Evolutionary conservation across 2,888 invertebrate species (phyloP).

Genomic region (Folsomia candida): DNA sequence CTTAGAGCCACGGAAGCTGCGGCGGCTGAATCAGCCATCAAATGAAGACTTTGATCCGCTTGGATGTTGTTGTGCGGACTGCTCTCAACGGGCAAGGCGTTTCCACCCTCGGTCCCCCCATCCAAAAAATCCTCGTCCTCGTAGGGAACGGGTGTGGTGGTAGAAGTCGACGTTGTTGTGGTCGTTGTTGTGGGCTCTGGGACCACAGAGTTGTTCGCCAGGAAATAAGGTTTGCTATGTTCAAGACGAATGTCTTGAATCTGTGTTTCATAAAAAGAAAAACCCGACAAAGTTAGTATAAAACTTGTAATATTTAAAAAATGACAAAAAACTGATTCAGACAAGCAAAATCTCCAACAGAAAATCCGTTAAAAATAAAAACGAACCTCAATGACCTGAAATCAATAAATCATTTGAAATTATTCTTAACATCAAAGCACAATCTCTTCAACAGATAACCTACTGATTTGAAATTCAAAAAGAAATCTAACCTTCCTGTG

Average conservation of each 20-base stretch:
- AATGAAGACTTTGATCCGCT: slow-evolving; percentile 27
- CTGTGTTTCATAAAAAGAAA: too few relatives aligned
- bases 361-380: too few relatives aligned
- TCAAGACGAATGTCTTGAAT: slow-evolving; percentile 66
- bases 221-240: slow-evolving; percentile 73
- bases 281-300: too few relatives aligned
- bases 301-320: too few relatives aligned
- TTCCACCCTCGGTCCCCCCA: slow-evolving; percentile 20
- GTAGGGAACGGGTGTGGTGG: slow-evolving; percentile 30
- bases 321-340: too few relatives aligned
- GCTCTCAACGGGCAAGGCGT: slow-evolving; percentile 30
- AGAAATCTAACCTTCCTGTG: slow-evolving; percentile 53
- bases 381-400: too few relatives aligned
- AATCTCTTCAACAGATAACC: too few relatives aligned
- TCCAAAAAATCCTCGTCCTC: slow-evolving; percentile 11
- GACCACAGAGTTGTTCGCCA: slow-evolving; percentile 71
- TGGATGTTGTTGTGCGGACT: slow-evolving; percentile 14
- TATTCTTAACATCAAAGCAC: too few relatives aligned
- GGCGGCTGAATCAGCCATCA: slow-evolving; percentile 11
- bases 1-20: slow-evolving; percentile 9
- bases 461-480: too few relatives aligned
- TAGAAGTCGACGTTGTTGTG: slow-evolving; percentile 58
- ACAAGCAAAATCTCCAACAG: too few relatives aligned
- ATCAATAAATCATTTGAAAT: too few relatives aligned
- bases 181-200: slow-evolving; percentile 71